These are phyloP conservation scores for Anastrepha ludens DNA, from an alignment of 1,140 invertebrate genomes.

Conservation along the genomic window DNA sequence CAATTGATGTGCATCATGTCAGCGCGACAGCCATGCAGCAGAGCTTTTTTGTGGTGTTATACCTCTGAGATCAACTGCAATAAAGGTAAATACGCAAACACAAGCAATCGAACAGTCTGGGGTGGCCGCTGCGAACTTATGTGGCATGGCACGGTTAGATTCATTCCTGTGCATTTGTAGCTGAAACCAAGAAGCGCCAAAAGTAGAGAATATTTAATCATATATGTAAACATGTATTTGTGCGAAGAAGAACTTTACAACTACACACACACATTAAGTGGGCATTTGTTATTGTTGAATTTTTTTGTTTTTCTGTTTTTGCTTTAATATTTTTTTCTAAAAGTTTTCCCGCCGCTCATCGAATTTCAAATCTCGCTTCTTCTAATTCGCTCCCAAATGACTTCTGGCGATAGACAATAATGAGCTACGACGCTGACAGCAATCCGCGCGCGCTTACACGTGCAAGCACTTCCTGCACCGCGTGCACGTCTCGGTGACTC, in stretches of 20 bases:
- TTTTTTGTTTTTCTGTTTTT: background rate
- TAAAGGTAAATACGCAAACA: too few relatives aligned
- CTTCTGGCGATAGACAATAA: background rate
- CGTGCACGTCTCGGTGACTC: background rate
- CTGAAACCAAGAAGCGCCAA: background rate
- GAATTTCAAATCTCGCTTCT: conserved; percentile 38
- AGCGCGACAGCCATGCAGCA: background rate
- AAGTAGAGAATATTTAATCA: background rate
- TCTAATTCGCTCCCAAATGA: conserved; percentile 47
- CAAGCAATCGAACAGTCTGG: background rate
- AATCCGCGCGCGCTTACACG: background rate
- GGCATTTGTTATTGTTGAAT: background rate
- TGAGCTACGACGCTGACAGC: conserved; percentile 18
- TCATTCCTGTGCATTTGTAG: background rate
- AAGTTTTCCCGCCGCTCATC: conserved; percentile 8
- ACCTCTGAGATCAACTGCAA: background rate
- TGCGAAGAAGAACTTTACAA: background rate
- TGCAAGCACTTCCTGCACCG: conserved; percentile 36
- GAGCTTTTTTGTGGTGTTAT: background rate
- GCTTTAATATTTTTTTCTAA: background rate
- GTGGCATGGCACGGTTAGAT: background rate
- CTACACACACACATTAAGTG: background rate
- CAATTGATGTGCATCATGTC: conserved; percentile 35
- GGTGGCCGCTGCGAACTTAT: background rate
- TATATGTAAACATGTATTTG: background rate